Evolutionary conservation across 2,888 invertebrate genomes (phyloP).

Genomic region (Macrophya annulata): DNA sequence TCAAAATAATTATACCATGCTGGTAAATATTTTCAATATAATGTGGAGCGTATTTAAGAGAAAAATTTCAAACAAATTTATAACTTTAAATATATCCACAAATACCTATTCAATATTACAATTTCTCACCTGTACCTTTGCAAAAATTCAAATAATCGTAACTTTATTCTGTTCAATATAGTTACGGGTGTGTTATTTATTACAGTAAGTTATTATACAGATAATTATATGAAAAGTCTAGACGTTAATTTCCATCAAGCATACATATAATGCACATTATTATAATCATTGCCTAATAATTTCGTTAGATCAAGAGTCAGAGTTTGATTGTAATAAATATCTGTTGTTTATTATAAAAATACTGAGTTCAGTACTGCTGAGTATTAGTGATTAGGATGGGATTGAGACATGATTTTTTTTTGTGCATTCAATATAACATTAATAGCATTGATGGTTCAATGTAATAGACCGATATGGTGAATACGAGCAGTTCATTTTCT

Average conservation of each 20-base stretch:
- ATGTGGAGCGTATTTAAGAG: neutral
- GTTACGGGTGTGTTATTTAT: constrained; percentile 3
- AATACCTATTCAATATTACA: constrained; percentile 45
- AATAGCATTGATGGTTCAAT: constrained; percentile 16
- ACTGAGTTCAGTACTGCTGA: neutral
- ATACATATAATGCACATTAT: neutral
- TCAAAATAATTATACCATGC: constrained; percentile 31
- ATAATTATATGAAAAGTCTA: neutral
- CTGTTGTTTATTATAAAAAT: neutral
- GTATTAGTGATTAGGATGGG: constrained; percentile 7
- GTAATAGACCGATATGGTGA: neutral
- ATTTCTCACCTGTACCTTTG: constrained; percentile 32
- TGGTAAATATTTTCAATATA: neutral
- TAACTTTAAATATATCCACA: constrained; percentile 6
- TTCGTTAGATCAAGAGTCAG: neutral
- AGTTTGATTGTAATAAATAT: constrained; percentile 7
- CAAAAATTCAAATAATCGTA: constrained; percentile 2
- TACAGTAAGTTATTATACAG: neutral
- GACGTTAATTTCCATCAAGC: neutral
- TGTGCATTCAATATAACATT: neutral
- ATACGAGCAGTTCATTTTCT: constrained; percentile 30
- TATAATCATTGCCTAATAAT: neutral
- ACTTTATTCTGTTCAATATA: neutral
- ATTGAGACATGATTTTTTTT: neutral
- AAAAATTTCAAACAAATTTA: constrained; percentile 15